These are phyloP conservation scores for Gallinago paraguaiae DNA, from an alignment of 2,113 vertebrate genomes.

Conservation along the genomic window DNA sequence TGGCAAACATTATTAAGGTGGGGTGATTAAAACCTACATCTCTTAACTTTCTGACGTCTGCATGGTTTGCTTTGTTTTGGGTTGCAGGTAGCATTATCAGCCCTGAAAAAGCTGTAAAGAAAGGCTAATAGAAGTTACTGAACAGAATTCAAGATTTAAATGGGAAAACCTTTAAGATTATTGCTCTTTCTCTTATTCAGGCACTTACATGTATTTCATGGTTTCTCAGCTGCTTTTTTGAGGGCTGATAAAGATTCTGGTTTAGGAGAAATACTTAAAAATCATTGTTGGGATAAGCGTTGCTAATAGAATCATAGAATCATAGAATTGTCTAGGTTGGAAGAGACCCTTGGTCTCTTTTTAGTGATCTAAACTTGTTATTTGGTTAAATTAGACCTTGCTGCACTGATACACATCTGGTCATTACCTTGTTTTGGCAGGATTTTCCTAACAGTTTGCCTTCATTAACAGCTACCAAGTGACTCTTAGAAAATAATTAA, in stretches of 20 bases:
- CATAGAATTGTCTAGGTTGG: too few relatives aligned
- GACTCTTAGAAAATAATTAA: conserved; percentile 38
- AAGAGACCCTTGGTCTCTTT: too few relatives aligned
- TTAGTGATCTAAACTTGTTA: background rate
- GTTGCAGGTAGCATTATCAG: background rate
- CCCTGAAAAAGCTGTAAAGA: background rate
- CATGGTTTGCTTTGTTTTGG: background rate
- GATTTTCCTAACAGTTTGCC: conserved; percentile 8
- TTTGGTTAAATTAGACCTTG: background rate
- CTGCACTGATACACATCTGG: conserved; percentile 26
- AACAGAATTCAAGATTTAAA: background rate
- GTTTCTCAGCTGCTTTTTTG: background rate
- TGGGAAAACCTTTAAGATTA: background rate
- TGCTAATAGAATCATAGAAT: background rate
- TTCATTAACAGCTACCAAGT: conserved; percentile 39
- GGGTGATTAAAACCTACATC: background rate
- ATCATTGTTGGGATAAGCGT: background rate
- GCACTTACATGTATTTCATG: background rate
- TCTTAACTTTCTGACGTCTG: background rate
- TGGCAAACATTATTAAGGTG: background rate
- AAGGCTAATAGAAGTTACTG: background rate
- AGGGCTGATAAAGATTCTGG: background rate
- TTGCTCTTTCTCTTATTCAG: background rate
- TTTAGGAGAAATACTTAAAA: background rate
- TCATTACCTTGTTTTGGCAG: conserved; percentile 34